phyloP scores from a whole-genome alignment of 2,113 vertebrate species.

The Danio rerio region GRCz12tu NC_133188.1:18657001-18657500 shows the following conservation, averaged over 20 bases:
- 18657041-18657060: not conserved
- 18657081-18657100: not conserved
- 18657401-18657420: no score
- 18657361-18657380: conserved; percentile 14
- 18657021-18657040: not conserved
- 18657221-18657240: not conserved
- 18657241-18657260: conserved; percentile 22
- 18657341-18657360: not conserved
- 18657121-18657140: conserved; percentile 5
- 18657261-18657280: not conserved
- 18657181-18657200: not conserved
- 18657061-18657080: not conserved
- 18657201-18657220: conserved; percentile 2
- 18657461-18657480: no score
- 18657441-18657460: no score
- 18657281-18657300: not conserved
- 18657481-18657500: no score
- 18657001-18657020: conserved; percentile 8
- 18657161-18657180: conserved; percentile 21
- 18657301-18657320: conserved; percentile 1
- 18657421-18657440: no score
- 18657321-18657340: not conserved
- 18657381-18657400: not conserved
- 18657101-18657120: not conserved
- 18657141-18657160: conserved; percentile 36